These are phyloP conservation scores for Ceratina calcarata DNA, from an alignment of 1,140 invertebrate genomes.

Conservation along the genomic window DNA sequence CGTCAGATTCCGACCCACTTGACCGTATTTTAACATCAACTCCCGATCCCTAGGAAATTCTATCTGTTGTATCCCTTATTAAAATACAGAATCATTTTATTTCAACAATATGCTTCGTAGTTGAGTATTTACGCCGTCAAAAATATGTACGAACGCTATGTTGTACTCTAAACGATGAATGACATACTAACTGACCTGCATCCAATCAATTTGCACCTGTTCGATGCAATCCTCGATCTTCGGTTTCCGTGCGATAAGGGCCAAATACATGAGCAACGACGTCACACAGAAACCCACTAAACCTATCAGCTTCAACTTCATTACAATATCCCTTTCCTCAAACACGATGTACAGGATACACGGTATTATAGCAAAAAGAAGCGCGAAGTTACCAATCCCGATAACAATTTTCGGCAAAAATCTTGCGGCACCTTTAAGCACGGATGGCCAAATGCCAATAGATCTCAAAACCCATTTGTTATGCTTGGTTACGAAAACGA, in stretches of 20 bases:
- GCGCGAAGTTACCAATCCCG: background rate
- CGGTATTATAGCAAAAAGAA: background rate
- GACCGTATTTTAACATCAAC: constrained; percentile 51
- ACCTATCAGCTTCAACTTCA: background rate
- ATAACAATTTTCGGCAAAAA: background rate
- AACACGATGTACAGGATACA: background rate
- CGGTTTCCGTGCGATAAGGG: background rate
- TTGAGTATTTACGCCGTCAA: background rate
- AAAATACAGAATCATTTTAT: constrained; percentile 49
- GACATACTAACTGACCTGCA: background rate
- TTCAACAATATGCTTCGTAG: constrained; percentile 45
- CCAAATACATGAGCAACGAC: background rate
- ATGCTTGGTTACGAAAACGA: background rate
- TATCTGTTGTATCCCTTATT: background rate
- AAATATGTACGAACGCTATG: constrained; percentile 31
- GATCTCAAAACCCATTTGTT: background rate
- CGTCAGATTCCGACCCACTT: constrained; percentile 45
- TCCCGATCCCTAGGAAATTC: constrained; percentile 9
- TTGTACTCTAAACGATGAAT: no score
- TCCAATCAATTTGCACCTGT: background rate
- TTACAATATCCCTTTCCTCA: background rate
- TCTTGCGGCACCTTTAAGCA: background rate
- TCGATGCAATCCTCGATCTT: background rate
- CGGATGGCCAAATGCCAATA: background rate
- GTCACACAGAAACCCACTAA: background rate